Base-by-base conservation (phyloP, 2,797 vertebrate species). In the Dermochelys coriacea region DNA sequence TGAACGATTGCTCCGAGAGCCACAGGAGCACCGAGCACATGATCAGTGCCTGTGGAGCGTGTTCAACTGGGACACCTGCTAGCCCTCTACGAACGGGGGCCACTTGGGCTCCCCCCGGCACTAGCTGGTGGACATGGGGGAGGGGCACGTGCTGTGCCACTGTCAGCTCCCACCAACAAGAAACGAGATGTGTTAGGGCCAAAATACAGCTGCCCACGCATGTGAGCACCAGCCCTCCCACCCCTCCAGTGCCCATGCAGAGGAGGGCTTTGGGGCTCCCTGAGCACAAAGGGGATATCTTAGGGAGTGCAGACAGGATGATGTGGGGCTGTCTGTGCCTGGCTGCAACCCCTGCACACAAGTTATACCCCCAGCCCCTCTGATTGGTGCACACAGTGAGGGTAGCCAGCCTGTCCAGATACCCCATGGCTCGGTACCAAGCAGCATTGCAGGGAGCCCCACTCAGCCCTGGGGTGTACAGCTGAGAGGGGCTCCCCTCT, bases 141-240 rank as follows among this genome's bases (percentile, higher is more conserved):
- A 0, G 78, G 55, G 86, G 82, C 0, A 2, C 37, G 86, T 61
- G 49, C 88, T 45, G 0, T 1, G 68, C 15, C 87, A 12, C 68
- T 47, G 71, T 55, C n/a, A 68, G 19, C 82, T 3, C 19, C 41
- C 55, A 68, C 4, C 45, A 68, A 84, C 85, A 89, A 68, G 1
- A 86, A 8, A 8, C 16, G 21, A 77, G 27, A 77, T 16, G 27
- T 29, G 11, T 77, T 49, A 14, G 41, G 4, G 41, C 37, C 41
- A 74, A 25, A 74, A 25, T 45, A 41, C 21, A 25, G 71, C 71
- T 8, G 41, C 23, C 12, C 71, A 45, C 41, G 14, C 3, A 3
- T 19, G n/a, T 11, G 64, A 1, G 19, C 2, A n/a, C n/a, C 21
- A 45, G 11, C 15, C 34, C 3, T 7, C 29, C 34, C 61, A n/a